Conservation (phyloP, 2,888 invertebrate species). For the Odiellus spinosus region DNA sequence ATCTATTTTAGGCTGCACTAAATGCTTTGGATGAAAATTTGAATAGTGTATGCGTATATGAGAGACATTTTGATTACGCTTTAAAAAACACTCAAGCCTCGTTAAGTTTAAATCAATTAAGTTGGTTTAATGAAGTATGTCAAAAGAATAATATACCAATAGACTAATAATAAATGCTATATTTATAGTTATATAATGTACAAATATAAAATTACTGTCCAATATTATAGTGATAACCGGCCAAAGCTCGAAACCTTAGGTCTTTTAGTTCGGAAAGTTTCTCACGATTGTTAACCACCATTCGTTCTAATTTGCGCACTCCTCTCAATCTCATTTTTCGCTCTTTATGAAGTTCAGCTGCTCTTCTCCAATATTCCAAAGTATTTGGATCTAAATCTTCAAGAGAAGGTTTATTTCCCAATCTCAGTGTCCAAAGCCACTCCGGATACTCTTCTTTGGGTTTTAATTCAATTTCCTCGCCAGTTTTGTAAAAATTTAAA, state of each 20-base stretch:
- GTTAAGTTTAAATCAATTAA: too few relatives aligned
- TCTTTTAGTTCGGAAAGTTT: constrained; percentile 9
- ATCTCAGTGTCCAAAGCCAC: constrained; percentile 69
- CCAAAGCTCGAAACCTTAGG: constrained; percentile 13
- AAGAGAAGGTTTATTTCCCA: constrained; percentile 43
- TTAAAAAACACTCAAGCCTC: too few relatives aligned
- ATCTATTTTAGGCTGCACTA: too few relatives aligned
- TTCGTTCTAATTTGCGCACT: background rate
- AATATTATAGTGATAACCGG: constrained; percentile 10
- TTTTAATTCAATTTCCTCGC: constrained; percentile 57
- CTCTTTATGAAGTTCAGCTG: constrained; percentile 5
- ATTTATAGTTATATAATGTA: too few relatives aligned
- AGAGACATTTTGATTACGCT: too few relatives aligned
- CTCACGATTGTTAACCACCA: constrained; percentile 9
- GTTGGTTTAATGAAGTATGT: too few relatives aligned
- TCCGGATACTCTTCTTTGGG: constrained; percentile 71
- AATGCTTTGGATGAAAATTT: too few relatives aligned
- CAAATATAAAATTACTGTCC: constrained; percentile 1
- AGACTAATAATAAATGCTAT: too few relatives aligned
- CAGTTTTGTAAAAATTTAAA: constrained; percentile 57
- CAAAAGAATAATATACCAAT: too few relatives aligned
- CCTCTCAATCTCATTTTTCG: constrained; percentile 1
- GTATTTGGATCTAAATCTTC: constrained; percentile 60
- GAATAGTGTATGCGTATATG: too few relatives aligned
- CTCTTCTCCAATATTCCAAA: constrained; percentile 61